Percentiles rank a stretch among this genome's conserved stretches.
phyloP scores from a whole-genome alignment of 2,797 vertebrate species.

The Antrozous pallidus region DNA sequence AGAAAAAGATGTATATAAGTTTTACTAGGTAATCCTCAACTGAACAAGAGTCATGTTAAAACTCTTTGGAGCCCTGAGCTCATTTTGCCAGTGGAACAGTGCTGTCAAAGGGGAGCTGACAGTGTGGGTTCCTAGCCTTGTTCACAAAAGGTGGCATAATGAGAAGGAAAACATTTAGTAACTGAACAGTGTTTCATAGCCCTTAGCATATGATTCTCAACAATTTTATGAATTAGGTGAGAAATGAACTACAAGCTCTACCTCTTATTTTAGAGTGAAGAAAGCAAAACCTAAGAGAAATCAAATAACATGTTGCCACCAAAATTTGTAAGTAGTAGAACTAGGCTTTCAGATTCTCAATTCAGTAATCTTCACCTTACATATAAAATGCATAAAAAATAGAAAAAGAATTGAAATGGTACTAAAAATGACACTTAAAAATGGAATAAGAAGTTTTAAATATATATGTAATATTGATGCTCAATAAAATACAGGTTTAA shows the following conservation, averaged over 20 bases:
- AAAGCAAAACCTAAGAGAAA: background rate
- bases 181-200: background rate
- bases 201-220: background rate
- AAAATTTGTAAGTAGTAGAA: background rate
- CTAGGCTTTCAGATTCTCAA: background rate
- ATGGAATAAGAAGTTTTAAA: background rate
- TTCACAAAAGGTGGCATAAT: background rate
- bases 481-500: slow-evolving; percentile 16
- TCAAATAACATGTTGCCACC: background rate
- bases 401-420: background rate
- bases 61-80: background rate
- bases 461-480: background rate
- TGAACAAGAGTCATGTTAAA: background rate
- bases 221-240: background rate
- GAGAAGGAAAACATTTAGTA: background rate
- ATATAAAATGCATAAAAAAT: background rate
- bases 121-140: background rate
- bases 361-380: background rate
- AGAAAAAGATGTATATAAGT: background rate
- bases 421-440: background rate
- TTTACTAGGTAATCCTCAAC: background rate
- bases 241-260: background rate
- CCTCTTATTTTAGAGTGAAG: background rate
- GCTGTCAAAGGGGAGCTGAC: background rate
- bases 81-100: background rate